phyloP scores from a whole-genome alignment of 2,888 invertebrate species.

The Leptopterna dolabrata region DNA sequence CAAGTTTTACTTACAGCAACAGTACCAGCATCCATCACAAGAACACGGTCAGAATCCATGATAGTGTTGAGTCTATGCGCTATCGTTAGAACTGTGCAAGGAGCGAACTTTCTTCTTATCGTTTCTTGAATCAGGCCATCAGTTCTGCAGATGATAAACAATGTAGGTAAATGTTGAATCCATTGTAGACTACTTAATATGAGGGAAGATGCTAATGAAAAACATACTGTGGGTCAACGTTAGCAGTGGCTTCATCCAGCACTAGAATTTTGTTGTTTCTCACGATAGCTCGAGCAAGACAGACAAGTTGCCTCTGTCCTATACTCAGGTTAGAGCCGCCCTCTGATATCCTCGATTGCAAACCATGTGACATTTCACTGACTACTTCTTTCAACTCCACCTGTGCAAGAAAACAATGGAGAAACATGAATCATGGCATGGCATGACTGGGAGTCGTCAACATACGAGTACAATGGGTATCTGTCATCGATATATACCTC shows the following conservation, averaged over 20 bases:
- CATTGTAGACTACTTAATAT: too few species aligned
- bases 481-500: too few species aligned
- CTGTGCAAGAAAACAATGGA: too few species aligned
- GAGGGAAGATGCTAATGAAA: too few species aligned
- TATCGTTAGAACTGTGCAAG: slow-evolving; percentile 90
- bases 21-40: slow-evolving; percentile 86
- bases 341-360: slow-evolving; percentile 80
- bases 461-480: too few species aligned
- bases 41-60: slow-evolving; percentile 89
- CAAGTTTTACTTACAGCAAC: slow-evolving; percentile 69
- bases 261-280: slow-evolving; percentile 86
- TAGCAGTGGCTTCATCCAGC: slow-evolving; percentile 93
- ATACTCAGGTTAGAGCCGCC: slow-evolving; percentile 87
- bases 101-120: slow-evolving; percentile 81
- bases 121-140: slow-evolving; percentile 87
- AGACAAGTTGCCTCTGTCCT: slow-evolving; percentile 90
- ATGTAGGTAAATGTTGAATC: background rate
- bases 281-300: slow-evolving; percentile 88
- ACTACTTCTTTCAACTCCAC: slow-evolving; percentile 80
- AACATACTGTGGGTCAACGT: slow-evolving; percentile 84
- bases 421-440: too few species aligned
- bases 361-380: slow-evolving; percentile 70
- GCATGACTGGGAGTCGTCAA: too few species aligned
- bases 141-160: slow-evolving; percentile 71
- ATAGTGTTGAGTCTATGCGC: slow-evolving; percentile 92